Base-by-base conservation (phyloP, 2,888 invertebrate genomes). In the Morinoia aosen region DNA sequence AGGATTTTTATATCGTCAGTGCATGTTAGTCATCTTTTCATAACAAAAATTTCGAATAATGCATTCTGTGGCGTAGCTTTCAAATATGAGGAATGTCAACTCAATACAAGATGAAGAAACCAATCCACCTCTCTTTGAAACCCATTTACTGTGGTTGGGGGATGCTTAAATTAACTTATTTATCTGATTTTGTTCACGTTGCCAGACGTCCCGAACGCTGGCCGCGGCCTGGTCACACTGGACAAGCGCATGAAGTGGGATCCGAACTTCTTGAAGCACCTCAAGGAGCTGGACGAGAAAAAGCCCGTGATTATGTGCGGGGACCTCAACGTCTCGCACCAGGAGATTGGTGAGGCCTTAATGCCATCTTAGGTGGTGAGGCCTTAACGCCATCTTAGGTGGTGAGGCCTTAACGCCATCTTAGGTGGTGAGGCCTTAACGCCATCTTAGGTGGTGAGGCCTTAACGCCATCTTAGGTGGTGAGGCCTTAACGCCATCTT, bases 311-410 rank as follows among this genome's bases (percentile, higher is more conserved):
- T 99, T 96, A 98, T 99, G 97, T 98, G 98, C 97, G 99, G 99
- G 0, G 99, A 99, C 97, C 98, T 99, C 98, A 99, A 99, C 97
- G 99, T 99, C 16, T 98, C 99, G 48, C 99, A 99, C 97, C 97
- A 98, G 96, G 99, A 99, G 98, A 99, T 99, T 97, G 98, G 98
- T 98, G 97, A 90, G 96, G 58, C n/a, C 40, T 88, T 12, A 39
- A 90, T 7, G 33, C 48, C 48, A 48, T 48, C 5, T 48, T 48
- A 48, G 4, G 16, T 39, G 39, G n/a, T 64, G 39, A 16, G 33
- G 39, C 12, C 12, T 14, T 61, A 48, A 2, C 48, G 48, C 48
- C 48, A 48, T 48, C 48, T 48, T 48, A 48, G 48, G 48, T 48
- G 48, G 5, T 48, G 48, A 48, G 48, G 5, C 48, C 48, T 48